Percentiles rank a stretch among this genome's conserved stretches.
Conservation (phyloP, 30 jellyfish, hydroid and myxozoan genomes). For the Hydractinia symbiolongicarpus region DNA sequence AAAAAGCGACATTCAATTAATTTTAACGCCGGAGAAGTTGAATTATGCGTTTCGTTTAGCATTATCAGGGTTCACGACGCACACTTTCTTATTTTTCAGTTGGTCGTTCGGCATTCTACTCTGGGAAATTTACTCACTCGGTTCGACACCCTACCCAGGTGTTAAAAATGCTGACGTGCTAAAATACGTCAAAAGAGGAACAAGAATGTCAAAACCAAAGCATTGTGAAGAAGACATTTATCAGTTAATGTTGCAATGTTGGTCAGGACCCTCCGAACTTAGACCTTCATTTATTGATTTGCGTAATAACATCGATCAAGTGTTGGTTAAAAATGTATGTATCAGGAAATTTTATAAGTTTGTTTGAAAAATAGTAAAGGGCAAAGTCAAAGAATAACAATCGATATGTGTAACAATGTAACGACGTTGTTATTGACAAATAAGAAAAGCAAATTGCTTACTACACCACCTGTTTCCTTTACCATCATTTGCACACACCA, state of each 20-base stretch:
- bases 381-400: too few species aligned
- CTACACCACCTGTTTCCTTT: too few species aligned
- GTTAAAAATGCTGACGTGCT: conserved; percentile 4
- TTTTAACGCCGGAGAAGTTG: too few species aligned
- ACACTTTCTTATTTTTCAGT: not conserved
- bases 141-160: conserved; percentile 5
- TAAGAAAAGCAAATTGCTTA: too few species aligned
- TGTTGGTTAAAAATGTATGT: not conserved
- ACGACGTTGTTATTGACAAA: too few species aligned
- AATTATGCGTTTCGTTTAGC: too few species aligned
- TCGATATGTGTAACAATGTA: too few species aligned
- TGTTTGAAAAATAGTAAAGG: too few species aligned
- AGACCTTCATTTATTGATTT: conserved; percentile 4
- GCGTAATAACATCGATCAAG: not conserved
- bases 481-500: too few species aligned
- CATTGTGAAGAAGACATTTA: not conserved
- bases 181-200: not conserved
- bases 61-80: too few species aligned
- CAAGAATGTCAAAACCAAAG: conserved; percentile 1
- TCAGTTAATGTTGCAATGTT: conserved; percentile 1
- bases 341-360: too few species aligned
- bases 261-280: not conserved
- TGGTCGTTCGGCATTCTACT: conserved; percentile 16
- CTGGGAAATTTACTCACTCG: conserved; percentile 9
- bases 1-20: too few species aligned